Conservation (phyloP, 2,797 vertebrate genomes). For the Mastacembelus armatus region DNA sequence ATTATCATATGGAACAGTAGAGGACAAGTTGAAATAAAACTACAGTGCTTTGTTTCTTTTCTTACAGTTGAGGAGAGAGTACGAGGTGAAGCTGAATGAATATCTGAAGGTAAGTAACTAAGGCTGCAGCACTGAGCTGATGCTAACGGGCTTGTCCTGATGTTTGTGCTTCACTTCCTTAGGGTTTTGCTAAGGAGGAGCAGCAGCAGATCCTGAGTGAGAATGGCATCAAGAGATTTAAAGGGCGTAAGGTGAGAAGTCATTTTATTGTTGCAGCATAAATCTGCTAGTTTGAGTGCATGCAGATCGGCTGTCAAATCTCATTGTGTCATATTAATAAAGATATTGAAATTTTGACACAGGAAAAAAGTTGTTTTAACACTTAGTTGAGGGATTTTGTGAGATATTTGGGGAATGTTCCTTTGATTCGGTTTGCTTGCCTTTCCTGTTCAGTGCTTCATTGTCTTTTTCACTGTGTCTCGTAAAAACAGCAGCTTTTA, state of each 20-base stretch:
- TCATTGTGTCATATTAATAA: too few relatives aligned
- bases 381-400: too few relatives aligned
- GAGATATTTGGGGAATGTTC: neutral
- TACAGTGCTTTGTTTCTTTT: neutral
- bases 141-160: conserved; percentile 11
- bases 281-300: too few relatives aligned
- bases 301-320: too few relatives aligned
- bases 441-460: neutral
- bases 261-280: neutral
- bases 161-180: conserved; percentile 3
- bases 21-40: neutral
- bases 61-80: conserved; percentile 58
- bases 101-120: conserved; percentile 48
- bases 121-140: neutral
- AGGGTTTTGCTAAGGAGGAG: conserved; percentile 18
- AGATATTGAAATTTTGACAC: too few relatives aligned
- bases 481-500: neutral
- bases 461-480: neutral
- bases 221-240: neutral
- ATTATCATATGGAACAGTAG: too few relatives aligned
- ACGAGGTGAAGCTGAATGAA: rapidly evolving
- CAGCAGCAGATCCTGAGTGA: neutral
- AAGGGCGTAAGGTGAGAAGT: conserved; percentile 12
- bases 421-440: neutral
- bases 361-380: too few relatives aligned